Conservation (phyloP, 2,888 invertebrate species). For the Caenorhabditis zanzibari region DNA sequence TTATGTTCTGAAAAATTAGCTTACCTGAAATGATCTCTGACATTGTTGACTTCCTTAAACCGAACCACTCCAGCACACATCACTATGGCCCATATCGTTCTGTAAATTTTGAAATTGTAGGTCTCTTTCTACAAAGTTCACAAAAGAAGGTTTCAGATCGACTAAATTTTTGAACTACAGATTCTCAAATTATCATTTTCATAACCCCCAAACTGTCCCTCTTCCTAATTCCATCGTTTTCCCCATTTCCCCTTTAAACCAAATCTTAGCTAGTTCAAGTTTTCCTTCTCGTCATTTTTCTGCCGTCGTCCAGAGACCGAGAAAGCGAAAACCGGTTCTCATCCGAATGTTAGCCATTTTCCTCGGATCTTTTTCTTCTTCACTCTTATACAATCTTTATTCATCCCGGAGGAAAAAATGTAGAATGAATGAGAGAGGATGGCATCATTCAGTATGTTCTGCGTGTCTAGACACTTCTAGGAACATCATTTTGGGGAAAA, state of each 20-base stretch:
- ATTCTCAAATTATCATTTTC: neutral
- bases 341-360: constrained; percentile 26
- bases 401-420: constrained; percentile 13
- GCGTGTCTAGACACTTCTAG: constrained; percentile 10
- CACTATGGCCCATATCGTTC: constrained; percentile 73
- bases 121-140: too few species aligned
- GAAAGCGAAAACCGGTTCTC: constrained; percentile 17
- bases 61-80: constrained; percentile 77
- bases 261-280: constrained; percentile 34
- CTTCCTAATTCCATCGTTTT: neutral
- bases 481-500: neutral
- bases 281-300: constrained; percentile 21
- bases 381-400: constrained; percentile 21
- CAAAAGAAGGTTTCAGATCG: too few species aligned
- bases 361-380: constrained; percentile 9
- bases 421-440: constrained; percentile 6
- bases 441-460: neutral
- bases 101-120: constrained; percentile 53
- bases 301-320: constrained; percentile 10
- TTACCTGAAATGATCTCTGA: constrained; percentile 81
- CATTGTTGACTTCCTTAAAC: constrained; percentile 83
- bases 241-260: constrained; percentile 8
- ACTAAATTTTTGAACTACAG: neutral
- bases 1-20: too few species aligned
- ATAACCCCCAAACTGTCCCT: neutral